phyloP scores from a whole-genome alignment of 2,797 vertebrate genomes.

The Neoniphon sammara region DNA sequence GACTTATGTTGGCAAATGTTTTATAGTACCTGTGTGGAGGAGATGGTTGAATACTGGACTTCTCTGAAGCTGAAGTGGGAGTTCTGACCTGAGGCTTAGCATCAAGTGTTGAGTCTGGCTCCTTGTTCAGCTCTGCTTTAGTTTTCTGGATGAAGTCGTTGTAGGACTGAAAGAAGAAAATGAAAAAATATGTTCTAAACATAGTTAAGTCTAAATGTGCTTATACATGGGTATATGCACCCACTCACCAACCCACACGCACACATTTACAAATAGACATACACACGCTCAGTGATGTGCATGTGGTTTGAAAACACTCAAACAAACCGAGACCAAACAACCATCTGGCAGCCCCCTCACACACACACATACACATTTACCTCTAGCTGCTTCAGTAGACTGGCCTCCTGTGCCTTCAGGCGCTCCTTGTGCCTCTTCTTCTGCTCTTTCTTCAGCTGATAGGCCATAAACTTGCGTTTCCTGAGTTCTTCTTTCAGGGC shows the following conservation, averaged over 20 bases:
- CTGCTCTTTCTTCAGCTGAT: conserved; percentile 95
- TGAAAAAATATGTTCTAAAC: neutral
- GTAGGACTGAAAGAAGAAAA: conserved; percentile 84
- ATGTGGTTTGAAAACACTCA: conserved; percentile 1
- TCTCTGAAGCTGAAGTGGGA: conserved; percentile 81
- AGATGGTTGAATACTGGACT: conserved; percentile 82
- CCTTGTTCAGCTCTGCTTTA: conserved; percentile 91
- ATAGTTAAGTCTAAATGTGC: neutral
- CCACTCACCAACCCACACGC: neutral
- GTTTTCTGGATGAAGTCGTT: conserved; percentile 97
- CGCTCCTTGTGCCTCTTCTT: conserved; percentile 94
- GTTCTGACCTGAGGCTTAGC: conserved; percentile 87
- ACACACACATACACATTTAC: conserved; percentile 77
- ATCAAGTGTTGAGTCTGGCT: conserved; percentile 82
- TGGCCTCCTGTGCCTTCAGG: conserved; percentile 96
- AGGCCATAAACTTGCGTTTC: conserved; percentile 92
- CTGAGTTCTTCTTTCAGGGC: conserved; percentile 93
- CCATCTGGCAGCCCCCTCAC: neutral
- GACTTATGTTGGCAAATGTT: neutral
- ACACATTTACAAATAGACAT: neutral
- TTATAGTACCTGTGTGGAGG: conserved; percentile 84
- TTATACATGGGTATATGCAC: neutral
- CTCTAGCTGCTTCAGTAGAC: conserved; percentile 94
- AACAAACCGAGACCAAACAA: neutral
- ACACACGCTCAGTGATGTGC: neutral